Conservation (phyloP, 2,888 invertebrate genomes). For the Sphaerophoria taeniata region DNA sequence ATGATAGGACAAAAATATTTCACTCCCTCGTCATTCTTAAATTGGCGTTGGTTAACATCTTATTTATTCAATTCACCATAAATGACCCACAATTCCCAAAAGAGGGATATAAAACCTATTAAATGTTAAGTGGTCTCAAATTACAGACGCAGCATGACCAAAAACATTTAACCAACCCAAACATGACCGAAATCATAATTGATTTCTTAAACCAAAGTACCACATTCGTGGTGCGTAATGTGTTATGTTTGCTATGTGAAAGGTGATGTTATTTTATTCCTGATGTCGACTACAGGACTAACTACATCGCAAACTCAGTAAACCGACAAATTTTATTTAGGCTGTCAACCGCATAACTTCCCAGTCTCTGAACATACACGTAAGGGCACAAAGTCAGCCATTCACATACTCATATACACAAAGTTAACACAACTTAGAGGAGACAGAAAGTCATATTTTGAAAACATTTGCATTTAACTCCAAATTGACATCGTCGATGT, state of each 20-base stretch:
- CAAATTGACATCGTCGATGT: conserved; percentile 62
- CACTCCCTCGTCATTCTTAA: too few species aligned
- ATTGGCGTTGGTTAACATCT: too few species aligned
- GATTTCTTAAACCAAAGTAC: conserved; percentile 11
- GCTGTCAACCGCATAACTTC: conserved; percentile 63
- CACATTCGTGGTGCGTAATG: background rate
- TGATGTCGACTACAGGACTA: conserved; percentile 50
- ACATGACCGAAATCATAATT: conserved; percentile 28
- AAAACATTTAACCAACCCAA: conserved; percentile 7
- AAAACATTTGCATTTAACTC: conserved; percentile 70
- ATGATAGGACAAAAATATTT: too few species aligned
- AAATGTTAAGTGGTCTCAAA: conserved; percentile 23
- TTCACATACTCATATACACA: background rate
- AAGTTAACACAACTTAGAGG: conserved; percentile 48
- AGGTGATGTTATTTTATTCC: conserved; percentile 22
- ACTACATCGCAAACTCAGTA: conserved; percentile 60
- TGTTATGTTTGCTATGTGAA: background rate
- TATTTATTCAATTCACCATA: background rate
- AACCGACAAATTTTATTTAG: conserved; percentile 71
- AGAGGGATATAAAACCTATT: background rate
- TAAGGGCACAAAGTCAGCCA: background rate
- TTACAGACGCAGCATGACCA: conserved; percentile 17
- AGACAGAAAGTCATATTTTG: conserved; percentile 47
- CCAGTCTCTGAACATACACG: conserved; percentile 1
- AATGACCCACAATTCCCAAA: background rate